phyloP scores from a whole-genome alignment of 2,888 invertebrate species.

The Lepidocyrtoides sp. region DNA sequence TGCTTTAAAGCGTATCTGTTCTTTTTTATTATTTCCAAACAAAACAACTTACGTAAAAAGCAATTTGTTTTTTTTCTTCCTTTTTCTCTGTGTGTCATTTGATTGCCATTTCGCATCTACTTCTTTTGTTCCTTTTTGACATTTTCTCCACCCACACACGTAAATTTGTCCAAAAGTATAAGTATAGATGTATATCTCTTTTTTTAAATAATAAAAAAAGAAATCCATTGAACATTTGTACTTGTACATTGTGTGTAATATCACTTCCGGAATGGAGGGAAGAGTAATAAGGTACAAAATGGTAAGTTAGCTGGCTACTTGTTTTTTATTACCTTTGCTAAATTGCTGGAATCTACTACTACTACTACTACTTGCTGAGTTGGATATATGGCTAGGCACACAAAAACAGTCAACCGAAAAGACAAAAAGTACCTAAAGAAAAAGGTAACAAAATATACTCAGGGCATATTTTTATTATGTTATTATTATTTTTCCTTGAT shows the following conservation, averaged over 20 bases:
- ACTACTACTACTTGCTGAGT: neutral
- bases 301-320: conserved; percentile 7
- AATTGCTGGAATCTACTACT: conserved; percentile 18
- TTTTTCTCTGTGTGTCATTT: neutral
- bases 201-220: neutral
- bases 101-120: neutral
- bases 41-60: neutral
- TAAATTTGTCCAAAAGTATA: too few species aligned
- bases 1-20: neutral
- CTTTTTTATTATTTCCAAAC: neutral
- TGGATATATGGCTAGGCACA: neutral
- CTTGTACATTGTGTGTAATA: neutral
- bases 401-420: conserved; percentile 1
- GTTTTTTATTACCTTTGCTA: conserved; percentile 34
- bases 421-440: neutral
- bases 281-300: neutral
- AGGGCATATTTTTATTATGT: conserved; percentile 12
- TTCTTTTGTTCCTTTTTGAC: conserved; percentile 4
- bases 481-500: neutral
- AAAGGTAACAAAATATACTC: conserved; percentile 17
- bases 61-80: neutral
- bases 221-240: too few species aligned
- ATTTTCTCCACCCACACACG: conserved; percentile 20
- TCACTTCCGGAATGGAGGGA: neutral
- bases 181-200: neutral